These are phyloP conservation scores for Nesometra sesokonis DNA, from an alignment of 35 echinoderm and acorn worm genomes.

Conservation along the genomic window DNA sequence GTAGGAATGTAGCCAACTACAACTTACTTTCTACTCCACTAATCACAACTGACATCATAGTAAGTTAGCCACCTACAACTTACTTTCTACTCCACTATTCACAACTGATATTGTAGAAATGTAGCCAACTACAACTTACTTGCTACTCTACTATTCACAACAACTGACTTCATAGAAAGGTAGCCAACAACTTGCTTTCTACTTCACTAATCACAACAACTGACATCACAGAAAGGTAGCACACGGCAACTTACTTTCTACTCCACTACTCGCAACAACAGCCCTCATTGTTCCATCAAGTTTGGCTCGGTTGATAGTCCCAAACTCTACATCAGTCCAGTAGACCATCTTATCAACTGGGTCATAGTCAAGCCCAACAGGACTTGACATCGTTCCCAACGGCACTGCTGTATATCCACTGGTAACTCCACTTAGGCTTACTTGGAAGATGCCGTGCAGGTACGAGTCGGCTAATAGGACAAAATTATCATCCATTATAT, in stretches of 20 bases:
- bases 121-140: too few relatives aligned
- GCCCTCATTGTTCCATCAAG: conserved; percentile 44
- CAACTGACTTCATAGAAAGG: too few relatives aligned
- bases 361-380: conserved; percentile 57
- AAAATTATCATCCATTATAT: conserved; percentile 61
- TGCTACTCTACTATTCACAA: too few relatives aligned
- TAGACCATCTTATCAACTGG: conserved; percentile 56
- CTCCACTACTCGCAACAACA: conserved; percentile 17
- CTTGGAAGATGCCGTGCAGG: conserved; percentile 61
- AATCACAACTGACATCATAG: too few relatives aligned
- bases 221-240: neutral
- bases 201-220: too few relatives aligned
- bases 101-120: too few relatives aligned
- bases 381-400: conserved; percentile 19
- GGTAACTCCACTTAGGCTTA: conserved; percentile 28
- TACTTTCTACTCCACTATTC: too few relatives aligned
- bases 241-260: neutral
- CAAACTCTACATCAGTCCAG: conserved; percentile 55
- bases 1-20: too few relatives aligned
- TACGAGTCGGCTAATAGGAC: conserved; percentile 58
- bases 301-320: conserved; percentile 35
- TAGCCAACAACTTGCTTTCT: too few relatives aligned
- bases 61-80: too few relatives aligned
- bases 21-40: too few relatives aligned
- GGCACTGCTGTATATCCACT: conserved; percentile 27